Evolutionary conservation across 2,113 vertebrate genomes (phyloP).

Genomic region (Rhinolophus ferrumequinum): DNA sequence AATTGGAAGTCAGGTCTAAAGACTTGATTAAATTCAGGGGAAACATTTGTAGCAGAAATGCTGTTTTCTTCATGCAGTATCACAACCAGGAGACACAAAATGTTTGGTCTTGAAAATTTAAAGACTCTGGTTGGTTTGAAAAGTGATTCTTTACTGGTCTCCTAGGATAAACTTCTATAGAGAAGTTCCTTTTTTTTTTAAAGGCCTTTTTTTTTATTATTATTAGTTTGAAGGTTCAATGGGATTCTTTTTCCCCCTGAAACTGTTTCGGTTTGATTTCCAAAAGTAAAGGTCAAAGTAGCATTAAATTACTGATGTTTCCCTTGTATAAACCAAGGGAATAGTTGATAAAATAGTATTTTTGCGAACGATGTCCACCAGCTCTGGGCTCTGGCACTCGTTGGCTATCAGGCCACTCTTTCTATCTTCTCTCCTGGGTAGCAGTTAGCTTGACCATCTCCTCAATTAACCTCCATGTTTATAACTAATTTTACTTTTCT

Average conservation of each 20-base stretch:
- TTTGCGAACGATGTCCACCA: not conserved
- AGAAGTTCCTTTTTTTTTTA: not conserved
- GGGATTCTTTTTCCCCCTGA: slow-evolving; percentile 52
- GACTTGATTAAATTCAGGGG: slow-evolving; percentile 32
- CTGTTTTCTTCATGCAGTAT: not conserved
- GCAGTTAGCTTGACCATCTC: not conserved
- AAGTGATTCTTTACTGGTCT: not conserved
- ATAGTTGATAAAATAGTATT: not conserved
- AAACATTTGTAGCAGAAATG: slow-evolving; percentile 1
- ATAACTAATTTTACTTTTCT: slow-evolving; percentile 16
- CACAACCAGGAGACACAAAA: not conserved
- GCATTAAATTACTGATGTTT: slow-evolving; percentile 54
- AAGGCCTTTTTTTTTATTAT: slow-evolving; percentile 29
- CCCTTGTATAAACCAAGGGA: slow-evolving; percentile 28
- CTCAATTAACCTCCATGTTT: not conserved
- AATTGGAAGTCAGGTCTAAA: slow-evolving; percentile 1
- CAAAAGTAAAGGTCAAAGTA: slow-evolving; percentile 73
- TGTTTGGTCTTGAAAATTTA: slow-evolving; percentile 25
- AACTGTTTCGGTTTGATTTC: slow-evolving; percentile 70
- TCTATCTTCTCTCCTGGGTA: not conserved
- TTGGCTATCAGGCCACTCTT: not conserved
- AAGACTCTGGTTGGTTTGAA: not conserved
- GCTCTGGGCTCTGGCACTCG: not conserved
- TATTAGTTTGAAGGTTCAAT: slow-evolving; percentile 65
- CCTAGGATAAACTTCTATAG: slow-evolving; percentile 3